A percentile compares a stretch with the other conserved stretches of the same genome.
Conservation (phyloP, 2,797 vertebrate genomes). For the Thamnophis elegans region DNA sequence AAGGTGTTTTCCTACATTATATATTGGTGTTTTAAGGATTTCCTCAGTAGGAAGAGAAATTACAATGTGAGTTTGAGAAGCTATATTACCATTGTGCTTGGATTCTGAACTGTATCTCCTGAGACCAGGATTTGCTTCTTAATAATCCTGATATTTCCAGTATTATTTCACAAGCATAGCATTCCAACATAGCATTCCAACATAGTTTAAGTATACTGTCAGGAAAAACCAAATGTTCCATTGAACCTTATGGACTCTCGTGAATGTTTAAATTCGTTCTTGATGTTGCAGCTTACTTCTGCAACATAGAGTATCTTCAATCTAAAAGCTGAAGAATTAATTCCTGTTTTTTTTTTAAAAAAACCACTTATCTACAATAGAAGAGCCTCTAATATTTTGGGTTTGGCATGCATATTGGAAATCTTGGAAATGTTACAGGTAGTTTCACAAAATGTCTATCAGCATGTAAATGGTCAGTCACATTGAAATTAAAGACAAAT, state of each 20-base stretch:
- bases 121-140: not conserved
- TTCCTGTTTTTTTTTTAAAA: not conserved
- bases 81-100: not conserved
- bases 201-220: not conserved
- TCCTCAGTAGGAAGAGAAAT: not conserved
- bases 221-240: not conserved
- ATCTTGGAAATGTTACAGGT: not conserved
- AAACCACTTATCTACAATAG: not conserved
- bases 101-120: not conserved
- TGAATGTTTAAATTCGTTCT: not conserved
- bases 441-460: not conserved
- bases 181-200: not conserved
- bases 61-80: not conserved
- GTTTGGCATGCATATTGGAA: not conserved
- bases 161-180: not conserved
- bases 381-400: not conserved
- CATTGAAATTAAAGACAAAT: not conserved
- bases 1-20: not conserved
- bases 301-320: not conserved
- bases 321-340: not conserved
- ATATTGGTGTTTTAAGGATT: not conserved
- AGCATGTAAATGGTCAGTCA: not conserved
- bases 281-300: slow-evolving; percentile 3
- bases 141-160: not conserved
- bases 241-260: not conserved